Evolutionary conservation across 2,797 vertebrate genomes (phyloP).

Genomic region (Leptodactylus fallax): DNA sequence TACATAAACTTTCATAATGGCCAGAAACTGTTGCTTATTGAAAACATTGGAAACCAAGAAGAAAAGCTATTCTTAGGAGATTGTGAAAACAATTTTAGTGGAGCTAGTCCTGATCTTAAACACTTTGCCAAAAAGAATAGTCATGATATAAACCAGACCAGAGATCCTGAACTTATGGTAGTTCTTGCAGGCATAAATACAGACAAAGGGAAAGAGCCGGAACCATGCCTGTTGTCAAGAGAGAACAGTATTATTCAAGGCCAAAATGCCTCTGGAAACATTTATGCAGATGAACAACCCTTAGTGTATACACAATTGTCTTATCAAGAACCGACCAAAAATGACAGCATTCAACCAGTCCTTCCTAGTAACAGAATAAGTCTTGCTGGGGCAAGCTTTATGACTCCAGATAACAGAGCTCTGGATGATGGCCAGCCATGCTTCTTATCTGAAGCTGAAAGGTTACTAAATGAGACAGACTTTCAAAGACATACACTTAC

Average conservation of each 20-base stretch:
- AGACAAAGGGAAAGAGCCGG: background rate
- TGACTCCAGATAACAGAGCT: background rate
- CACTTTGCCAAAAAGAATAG: conserved; percentile 45
- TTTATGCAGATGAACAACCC: background rate
- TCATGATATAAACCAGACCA: conserved; percentile 57
- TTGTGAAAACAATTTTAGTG: conserved; percentile 50
- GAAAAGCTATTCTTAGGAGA: conserved; percentile 60
- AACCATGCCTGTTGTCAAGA: background rate
- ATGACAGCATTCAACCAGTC: background rate
- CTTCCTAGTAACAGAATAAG: background rate
- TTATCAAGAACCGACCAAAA: background rate
- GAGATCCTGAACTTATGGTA: background rate
- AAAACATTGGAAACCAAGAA: conserved; percentile 75
- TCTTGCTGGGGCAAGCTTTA: background rate
- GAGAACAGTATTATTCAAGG: background rate
- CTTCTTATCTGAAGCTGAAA: background rate
- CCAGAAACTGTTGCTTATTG: conserved; percentile 84
- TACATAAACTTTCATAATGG: conserved; percentile 86
- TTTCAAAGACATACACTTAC: background rate
- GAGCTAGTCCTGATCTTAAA: background rate
- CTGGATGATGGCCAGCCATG: background rate
- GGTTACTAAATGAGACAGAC: background rate
- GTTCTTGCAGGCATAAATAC: background rate
- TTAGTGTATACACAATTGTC: background rate
- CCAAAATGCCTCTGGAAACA: background rate